Conservation (phyloP, 1,140 invertebrate species). For the Cotesia vestalis region DNA sequence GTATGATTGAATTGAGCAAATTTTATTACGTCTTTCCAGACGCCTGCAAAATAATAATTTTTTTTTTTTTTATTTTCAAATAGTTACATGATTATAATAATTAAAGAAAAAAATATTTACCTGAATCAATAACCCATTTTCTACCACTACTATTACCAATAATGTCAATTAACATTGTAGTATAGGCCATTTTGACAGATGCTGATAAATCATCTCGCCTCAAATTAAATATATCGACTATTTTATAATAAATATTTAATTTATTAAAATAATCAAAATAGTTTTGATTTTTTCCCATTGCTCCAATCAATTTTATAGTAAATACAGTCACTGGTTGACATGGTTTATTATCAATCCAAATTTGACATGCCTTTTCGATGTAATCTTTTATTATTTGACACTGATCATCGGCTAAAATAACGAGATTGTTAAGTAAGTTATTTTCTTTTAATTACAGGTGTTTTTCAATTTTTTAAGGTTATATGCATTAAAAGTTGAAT, state of each 20-base stretch:
- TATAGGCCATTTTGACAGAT: constrained; percentile 70
- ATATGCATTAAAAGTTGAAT: constrained; percentile 12
- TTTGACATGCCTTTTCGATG: constrained; percentile 50
- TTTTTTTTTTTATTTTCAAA: not conserved
- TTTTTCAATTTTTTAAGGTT: constrained; percentile 35
- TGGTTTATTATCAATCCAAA: constrained; percentile 55
- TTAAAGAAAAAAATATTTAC: constrained; percentile 39
- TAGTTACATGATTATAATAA: constrained; percentile 4
- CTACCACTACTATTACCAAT: constrained; percentile 67
- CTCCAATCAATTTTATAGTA: constrained; percentile 61
- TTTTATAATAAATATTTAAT: constrained; percentile 56
- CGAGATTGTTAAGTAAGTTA: constrained; percentile 20
- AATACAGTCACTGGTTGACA: constrained; percentile 61
- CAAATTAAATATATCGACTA: constrained; percentile 55
- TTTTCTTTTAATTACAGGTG: too few species aligned
- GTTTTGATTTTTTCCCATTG: constrained; percentile 59
- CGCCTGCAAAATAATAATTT: constrained; percentile 43
- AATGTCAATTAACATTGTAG: constrained; percentile 67
- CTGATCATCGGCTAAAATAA: constrained; percentile 44
- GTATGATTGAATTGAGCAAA: constrained; percentile 70
- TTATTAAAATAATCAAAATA: constrained; percentile 55
- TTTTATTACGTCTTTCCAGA: constrained; percentile 68
- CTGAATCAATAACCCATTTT: constrained; percentile 66
- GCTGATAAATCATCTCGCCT: constrained; percentile 56
- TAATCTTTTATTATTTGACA: constrained; percentile 49